Base-by-base conservation (phyloP, 2,888 invertebrate genomes). In the Tinea pellionella region DNA sequence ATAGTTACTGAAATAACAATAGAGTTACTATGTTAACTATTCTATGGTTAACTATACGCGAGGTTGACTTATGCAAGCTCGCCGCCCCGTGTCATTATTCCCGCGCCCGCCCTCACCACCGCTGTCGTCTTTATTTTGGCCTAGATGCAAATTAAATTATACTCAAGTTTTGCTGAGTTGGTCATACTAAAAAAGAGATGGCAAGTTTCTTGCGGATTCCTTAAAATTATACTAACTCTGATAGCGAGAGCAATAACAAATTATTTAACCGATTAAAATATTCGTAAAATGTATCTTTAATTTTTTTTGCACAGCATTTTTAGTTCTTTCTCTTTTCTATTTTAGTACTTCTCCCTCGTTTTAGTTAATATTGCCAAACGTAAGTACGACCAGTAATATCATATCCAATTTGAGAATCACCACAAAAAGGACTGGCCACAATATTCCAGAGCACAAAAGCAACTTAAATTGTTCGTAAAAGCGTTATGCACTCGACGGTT, bases 391-490 rank as follows among this genome's bases (percentile, higher is more conserved):
- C 57, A 57, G 30, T 32, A 30, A 32, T 57, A 57, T 15, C 30
- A 32, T 57, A 57, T 57, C 19, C 57, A 32, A 57, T 57, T 57
- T 32, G 57, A 32, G 32, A 57, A 57, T 1, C 57, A 55, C 57
- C 57, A 32, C 57, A 30, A 57, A 57, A 43, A 47, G 47, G 43
- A 59, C 59, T 24, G 59, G 24, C 59, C 43, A 47, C 59, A 43
- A 43, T 59, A 59, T 59, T 72, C 70, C 74, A 68, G 75, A 77
- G 69, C 77, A 82, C 81, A 83, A 84, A 80, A 84, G 76, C 75
- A 74, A 79, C 82, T 84, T 78, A 83, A 84, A 87, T 83, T 80
- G 85, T 83, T 80, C 83, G 83, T 82, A 77, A 85, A 79, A 79
- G 74, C 77, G 76, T 78, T 78, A 83, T 84, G 80, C 78, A 80